These are phyloP conservation scores for Trematocara zebra DNA, from an alignment of 2,113 vertebrate species.

Conservation along the genomic window DNA sequence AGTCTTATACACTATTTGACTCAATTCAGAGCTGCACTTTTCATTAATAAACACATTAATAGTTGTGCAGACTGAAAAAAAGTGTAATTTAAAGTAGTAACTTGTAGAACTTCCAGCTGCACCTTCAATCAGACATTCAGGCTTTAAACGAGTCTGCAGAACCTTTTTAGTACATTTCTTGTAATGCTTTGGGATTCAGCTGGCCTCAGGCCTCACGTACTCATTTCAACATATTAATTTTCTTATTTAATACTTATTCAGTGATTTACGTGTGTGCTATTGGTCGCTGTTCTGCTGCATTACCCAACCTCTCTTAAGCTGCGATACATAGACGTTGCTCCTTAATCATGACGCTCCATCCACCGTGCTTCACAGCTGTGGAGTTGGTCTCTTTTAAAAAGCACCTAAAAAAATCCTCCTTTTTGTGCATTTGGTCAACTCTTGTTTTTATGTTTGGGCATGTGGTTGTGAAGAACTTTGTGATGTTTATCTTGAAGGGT, in stretches of 20 bases:
- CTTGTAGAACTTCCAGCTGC: neutral
- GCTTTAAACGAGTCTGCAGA: neutral
- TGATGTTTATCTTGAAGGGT: neutral
- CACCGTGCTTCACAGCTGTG: neutral
- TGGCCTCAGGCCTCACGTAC: neutral
- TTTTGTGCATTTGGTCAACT: neutral
- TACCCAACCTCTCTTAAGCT: neutral
- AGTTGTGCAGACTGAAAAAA: neutral
- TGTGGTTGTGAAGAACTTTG: neutral
- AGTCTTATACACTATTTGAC: neutral
- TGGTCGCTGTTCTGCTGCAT: neutral
- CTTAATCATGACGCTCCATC: neutral
- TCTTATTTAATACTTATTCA: neutral
- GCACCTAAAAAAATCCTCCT: neutral
- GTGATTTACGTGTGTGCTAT: neutral
- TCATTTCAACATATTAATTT: neutral
- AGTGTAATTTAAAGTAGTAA: neutral
- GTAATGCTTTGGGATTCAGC: neutral
- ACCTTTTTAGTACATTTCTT: neutral
- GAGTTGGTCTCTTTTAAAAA: neutral
- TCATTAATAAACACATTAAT: neutral
- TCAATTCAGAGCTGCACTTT: neutral
- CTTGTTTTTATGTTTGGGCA: neutral
- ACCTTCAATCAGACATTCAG: neutral
- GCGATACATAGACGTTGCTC: neutral